phyloP scores from a whole-genome alignment of 2,797 vertebrate species.

The Silurus aristotelis region DNA sequence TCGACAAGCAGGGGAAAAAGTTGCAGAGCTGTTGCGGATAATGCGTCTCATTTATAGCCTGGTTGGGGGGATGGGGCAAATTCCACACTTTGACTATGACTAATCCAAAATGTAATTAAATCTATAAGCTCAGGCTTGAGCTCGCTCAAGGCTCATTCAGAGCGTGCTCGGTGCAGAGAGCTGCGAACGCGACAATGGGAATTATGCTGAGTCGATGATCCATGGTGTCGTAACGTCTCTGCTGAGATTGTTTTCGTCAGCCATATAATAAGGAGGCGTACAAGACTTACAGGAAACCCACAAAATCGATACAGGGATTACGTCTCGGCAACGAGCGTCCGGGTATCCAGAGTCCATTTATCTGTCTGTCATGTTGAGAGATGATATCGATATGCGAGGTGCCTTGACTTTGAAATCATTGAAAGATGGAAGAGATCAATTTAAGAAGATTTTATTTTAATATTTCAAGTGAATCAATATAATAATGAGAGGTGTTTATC shows the following conservation, averaged over 20 bases:
- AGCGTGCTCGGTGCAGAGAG: slow-evolving; percentile 40
- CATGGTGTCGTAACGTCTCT: background rate
- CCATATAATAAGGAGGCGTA: background rate
- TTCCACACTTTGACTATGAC: slow-evolving; percentile 59
- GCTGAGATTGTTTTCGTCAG: slow-evolving; percentile 8
- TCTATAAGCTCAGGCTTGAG: slow-evolving; percentile 61
- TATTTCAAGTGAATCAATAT: background rate
- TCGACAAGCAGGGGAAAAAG: background rate
- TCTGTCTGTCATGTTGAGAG: slow-evolving; percentile 21
- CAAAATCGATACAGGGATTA: slow-evolving; percentile 34
- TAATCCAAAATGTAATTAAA: slow-evolving; percentile 67
- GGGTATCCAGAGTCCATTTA: slow-evolving; percentile 16
- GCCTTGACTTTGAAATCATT: background rate
- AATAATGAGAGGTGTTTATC: background rate
- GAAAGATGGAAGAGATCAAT: background rate
- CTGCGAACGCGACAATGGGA: slow-evolving; percentile 20
- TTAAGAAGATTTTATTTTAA: background rate
- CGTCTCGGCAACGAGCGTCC: background rate
- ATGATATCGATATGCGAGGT: background rate
- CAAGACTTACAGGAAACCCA: slow-evolving; percentile 13
- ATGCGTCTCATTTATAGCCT: slow-evolving; percentile 44
- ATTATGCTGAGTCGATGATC: background rate
- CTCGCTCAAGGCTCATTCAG: slow-evolving; percentile 56
- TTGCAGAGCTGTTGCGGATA: slow-evolving; percentile 43
- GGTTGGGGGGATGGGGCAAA: slow-evolving; percentile 44